Evolutionary conservation across 2,113 vertebrate genomes (phyloP).

Genomic region (Electrona antarctica): DNA sequence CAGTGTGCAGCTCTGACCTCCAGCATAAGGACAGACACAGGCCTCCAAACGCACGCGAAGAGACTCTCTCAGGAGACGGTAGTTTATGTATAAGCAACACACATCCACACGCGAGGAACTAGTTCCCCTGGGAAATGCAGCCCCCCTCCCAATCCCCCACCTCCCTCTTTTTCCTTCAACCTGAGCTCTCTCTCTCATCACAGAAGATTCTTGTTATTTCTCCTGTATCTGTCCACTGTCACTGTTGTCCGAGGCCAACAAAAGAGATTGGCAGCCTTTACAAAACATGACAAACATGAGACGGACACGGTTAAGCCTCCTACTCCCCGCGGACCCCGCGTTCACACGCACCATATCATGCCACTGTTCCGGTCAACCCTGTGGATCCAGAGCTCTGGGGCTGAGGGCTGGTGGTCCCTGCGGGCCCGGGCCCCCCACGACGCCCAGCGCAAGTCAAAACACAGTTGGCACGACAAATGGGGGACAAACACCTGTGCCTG

Average conservation of each 20-base stretch:
- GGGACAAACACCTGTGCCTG: constrained; percentile 62
- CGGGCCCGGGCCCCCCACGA: constrained; percentile 52
- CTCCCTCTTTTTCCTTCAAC: constrained; percentile 5
- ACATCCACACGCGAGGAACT: constrained; percentile 31
- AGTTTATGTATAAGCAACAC: constrained; percentile 18
- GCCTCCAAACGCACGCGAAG: constrained; percentile 6
- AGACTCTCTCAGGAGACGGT: constrained; percentile 10
- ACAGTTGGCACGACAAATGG: constrained; percentile 59
- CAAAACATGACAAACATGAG: constrained; percentile 64
- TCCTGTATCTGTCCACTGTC: constrained; percentile 32
- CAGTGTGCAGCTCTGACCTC: constrained; percentile 32
- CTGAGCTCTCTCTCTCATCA: constrained; percentile 54
- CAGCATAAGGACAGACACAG: constrained; percentile 25
- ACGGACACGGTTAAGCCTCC: constrained; percentile 45
- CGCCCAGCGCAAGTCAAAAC: constrained; percentile 63
- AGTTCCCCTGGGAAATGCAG: constrained; percentile 36
- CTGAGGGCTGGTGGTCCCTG: constrained; percentile 14
- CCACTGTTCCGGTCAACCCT: constrained; percentile 34
- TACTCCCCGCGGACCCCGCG: constrained; percentile 41
- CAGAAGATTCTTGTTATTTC: constrained; percentile 51
- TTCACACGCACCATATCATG: constrained; percentile 64
- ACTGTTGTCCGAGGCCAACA: constrained; percentile 55
- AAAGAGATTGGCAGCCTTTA: constrained; percentile 62
- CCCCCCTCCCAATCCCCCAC: neutral
- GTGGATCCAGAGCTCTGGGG: constrained; percentile 15